Base-by-base conservation (phyloP, 2,888 invertebrate genomes). In the Deroplatys truncata region DNA sequence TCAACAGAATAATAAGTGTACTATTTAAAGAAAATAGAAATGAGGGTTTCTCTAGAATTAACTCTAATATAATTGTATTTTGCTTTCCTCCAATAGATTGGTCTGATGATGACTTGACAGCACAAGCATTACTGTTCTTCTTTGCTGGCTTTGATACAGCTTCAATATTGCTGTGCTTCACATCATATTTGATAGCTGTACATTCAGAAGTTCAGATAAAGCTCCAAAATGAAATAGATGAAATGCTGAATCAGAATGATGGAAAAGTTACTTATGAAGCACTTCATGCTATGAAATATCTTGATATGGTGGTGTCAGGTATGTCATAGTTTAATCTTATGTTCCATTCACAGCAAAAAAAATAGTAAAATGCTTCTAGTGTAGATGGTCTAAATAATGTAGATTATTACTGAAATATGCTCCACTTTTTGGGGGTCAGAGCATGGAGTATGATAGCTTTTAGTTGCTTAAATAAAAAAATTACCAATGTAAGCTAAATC, bases 261-360 rank as follows among this genome's bases (percentile, higher is more conserved):
- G 92, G 89, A 9, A 85, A 91, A 15, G 90, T 92, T 28, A 91
- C 90, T 25, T 92, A 92, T 88, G 92, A 92, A n/a, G 90, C 90
- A 1, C 92, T 96, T 0, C 93, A 94, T 89, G 93, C 93, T 49
- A 94, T 96, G 95, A 93, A 94, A 31, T 96, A 96, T 90, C 92
- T 96, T 93, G 96, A 96, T 89, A 95, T 95, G 95, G 95, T 96
- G 0, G 92, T 92, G 90, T 88, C 91, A 89, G 92, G 92, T 92
- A 91, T 88, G 82, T 72, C 4, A 72, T 5, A 7, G 15, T 72
- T 20, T 72, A 20, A 25, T 72, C 8, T 31, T 31, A 31, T 31
- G 3, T 31, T 31, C 31, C 31, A 31, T 43, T 13, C 43, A 43
- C 7, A 35, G 8, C 7, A 35, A 9, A 8, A 35, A 9, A 35